These are phyloP conservation scores for Zapus hudsonius DNA, from an alignment of 2,113 vertebrate genomes.

Conservation along the genomic window DNA sequence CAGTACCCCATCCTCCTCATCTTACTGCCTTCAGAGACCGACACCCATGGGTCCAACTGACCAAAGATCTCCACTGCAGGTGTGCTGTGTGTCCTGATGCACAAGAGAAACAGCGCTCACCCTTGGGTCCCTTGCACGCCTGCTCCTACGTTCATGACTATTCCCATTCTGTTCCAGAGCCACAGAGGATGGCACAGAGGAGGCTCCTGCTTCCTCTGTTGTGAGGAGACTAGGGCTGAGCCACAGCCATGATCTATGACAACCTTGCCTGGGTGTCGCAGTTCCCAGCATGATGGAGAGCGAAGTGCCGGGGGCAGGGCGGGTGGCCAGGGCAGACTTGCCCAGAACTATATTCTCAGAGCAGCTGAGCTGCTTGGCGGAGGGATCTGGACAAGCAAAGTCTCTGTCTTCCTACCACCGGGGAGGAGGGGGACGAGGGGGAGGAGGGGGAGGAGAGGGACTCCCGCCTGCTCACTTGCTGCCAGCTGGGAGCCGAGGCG, in stretches of 20 bases:
- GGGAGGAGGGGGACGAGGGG: no score
- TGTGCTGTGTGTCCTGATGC: background rate
- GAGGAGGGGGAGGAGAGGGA: no score
- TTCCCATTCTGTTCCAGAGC: background rate
- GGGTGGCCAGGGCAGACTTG: background rate
- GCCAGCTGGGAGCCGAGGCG: background rate
- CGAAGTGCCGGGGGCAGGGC: background rate
- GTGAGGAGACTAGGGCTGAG: background rate
- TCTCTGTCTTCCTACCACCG: no score
- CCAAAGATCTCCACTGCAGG: background rate
- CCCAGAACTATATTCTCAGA: no score
- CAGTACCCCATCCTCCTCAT: no score
- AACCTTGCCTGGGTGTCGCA: no score
- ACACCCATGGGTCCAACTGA: background rate
- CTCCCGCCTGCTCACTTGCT: no score
- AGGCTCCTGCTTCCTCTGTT: background rate
- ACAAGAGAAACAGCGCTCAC: background rate
- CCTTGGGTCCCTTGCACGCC: background rate
- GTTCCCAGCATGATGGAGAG: background rate
- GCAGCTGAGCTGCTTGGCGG: background rate
- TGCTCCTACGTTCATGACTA: background rate
- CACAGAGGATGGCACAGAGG: background rate
- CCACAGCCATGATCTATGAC: background rate
- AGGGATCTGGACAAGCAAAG: background rate
- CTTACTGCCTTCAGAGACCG: no score